These are phyloP conservation scores for Macroglossus sobrinus DNA, from an alignment of 2,113 vertebrate species.

Conservation along the genomic window DNA sequence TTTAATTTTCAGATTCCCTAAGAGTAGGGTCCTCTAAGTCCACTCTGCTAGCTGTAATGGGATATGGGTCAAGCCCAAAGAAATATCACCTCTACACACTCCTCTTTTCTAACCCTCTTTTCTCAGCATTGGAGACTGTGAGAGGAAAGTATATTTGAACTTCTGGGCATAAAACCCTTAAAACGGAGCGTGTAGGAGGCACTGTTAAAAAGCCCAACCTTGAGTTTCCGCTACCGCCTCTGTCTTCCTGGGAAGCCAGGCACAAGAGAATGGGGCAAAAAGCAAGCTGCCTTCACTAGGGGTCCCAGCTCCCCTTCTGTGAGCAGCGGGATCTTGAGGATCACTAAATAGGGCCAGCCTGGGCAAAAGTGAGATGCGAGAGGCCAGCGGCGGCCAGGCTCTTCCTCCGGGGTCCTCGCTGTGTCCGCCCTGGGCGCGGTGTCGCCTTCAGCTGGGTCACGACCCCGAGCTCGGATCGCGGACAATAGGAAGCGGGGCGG, in stretches of 20 bases:
- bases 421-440: constrained; percentile 44
- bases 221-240: not conserved
- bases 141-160: constrained; percentile 22
- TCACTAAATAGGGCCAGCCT: not conserved
- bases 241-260: not conserved
- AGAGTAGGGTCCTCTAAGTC: not conserved
- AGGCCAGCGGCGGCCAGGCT: not conserved
- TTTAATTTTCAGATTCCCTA: not conserved
- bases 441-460: constrained; percentile 75
- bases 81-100: not conserved
- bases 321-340: not conserved
- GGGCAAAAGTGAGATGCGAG: not conserved
- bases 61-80: not conserved
- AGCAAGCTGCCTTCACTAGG: not conserved
- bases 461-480: constrained; percentile 67
- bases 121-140: not conserved
- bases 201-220: not conserved
- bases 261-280: not conserved
- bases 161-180: not conserved
- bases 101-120: not conserved
- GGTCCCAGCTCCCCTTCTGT: not conserved
- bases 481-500: constrained; percentile 73
- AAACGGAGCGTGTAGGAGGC: not conserved
- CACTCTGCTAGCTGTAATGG: not conserved
- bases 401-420: not conserved